These are phyloP conservation scores for Nyctibius grandis DNA, from an alignment of 2,797 vertebrate species.

Conservation along the genomic window DNA sequence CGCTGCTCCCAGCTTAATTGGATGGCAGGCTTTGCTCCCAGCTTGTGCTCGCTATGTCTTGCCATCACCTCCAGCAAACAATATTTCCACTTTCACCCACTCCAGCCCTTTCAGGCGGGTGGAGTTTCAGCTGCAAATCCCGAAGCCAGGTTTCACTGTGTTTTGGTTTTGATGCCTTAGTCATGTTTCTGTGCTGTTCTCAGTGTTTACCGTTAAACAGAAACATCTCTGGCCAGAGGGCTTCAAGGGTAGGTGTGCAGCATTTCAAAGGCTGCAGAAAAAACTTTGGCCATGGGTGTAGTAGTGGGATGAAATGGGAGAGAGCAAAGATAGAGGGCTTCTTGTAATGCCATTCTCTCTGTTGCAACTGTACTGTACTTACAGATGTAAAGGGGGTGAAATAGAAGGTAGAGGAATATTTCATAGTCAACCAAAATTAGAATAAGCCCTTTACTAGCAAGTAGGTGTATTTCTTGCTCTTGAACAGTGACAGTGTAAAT, in stretches of 20 bases:
- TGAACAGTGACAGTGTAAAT: not conserved
- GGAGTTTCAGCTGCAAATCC: conserved; percentile 6
- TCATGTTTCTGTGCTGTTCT: conserved; percentile 9
- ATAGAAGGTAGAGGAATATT: not conserved
- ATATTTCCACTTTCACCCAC: not conserved
- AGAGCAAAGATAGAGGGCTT: not conserved
- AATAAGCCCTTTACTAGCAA: not conserved
- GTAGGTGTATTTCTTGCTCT: not conserved
- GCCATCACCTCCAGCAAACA: not conserved
- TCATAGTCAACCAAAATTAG: not conserved
- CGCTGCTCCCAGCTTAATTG: not conserved
- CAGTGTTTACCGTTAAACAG: conserved; percentile 6
- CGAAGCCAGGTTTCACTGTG: not conserved
- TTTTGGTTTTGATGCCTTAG: conserved; percentile 32
- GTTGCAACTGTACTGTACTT: not conserved
- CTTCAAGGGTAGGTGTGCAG: not conserved
- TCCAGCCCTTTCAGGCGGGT: not conserved
- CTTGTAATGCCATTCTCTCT: not conserved
- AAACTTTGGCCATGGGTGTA: not conserved
- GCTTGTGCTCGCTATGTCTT: not conserved
- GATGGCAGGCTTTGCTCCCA: not conserved
- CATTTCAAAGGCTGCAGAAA: not conserved
- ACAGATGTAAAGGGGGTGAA: not conserved
- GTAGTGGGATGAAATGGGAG: not conserved
- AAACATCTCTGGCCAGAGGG: not conserved